These are phyloP conservation scores for Microchrysa polita DNA, from an alignment of 2,888 invertebrate genomes.

Conservation along the genomic window DNA sequence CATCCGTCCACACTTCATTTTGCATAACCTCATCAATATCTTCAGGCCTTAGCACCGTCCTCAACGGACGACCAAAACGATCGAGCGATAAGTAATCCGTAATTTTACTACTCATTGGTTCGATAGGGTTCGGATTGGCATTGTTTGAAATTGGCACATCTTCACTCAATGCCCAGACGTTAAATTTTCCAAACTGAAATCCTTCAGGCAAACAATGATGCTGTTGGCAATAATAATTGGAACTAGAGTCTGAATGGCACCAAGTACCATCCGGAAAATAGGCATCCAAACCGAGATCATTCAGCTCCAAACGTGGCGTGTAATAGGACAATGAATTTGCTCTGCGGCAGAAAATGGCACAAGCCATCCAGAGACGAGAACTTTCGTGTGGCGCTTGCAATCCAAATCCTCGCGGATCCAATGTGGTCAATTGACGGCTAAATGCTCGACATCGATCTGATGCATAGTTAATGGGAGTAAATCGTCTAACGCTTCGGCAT, in stretches of 20 bases:
- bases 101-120: slow-evolving; percentile 66
- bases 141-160: slow-evolving; percentile 73
- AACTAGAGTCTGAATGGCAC: slow-evolving; percentile 74
- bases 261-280: slow-evolving; percentile 85
- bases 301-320: slow-evolving; percentile 79
- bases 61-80: slow-evolving; percentile 70
- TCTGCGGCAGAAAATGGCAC: slow-evolving; percentile 78
- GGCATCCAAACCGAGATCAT: slow-evolving; percentile 76
- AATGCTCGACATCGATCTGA: slow-evolving; percentile 73
- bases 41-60: slow-evolving; percentile 68
- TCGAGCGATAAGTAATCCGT: slow-evolving; percentile 72
- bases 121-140: slow-evolving; percentile 66
- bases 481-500: slow-evolving; percentile 61
- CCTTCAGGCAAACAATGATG: slow-evolving; percentile 80
- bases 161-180: slow-evolving; percentile 66
- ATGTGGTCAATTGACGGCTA: slow-evolving; percentile 68
- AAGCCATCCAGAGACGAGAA: slow-evolving; percentile 81
- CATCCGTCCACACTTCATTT: slow-evolving; percentile 69
- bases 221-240: slow-evolving; percentile 77
- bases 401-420: slow-evolving; percentile 75
- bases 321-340: slow-evolving; percentile 75
- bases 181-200: slow-evolving; percentile 70
- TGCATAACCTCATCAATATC: slow-evolving; percentile 56
- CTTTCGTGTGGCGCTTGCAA: slow-evolving; percentile 78
- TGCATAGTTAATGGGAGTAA: slow-evolving; percentile 69